Evolutionary conservation across 2,888 invertebrate species (phyloP).

Genomic region (Oligia fasciuncula): DNA sequence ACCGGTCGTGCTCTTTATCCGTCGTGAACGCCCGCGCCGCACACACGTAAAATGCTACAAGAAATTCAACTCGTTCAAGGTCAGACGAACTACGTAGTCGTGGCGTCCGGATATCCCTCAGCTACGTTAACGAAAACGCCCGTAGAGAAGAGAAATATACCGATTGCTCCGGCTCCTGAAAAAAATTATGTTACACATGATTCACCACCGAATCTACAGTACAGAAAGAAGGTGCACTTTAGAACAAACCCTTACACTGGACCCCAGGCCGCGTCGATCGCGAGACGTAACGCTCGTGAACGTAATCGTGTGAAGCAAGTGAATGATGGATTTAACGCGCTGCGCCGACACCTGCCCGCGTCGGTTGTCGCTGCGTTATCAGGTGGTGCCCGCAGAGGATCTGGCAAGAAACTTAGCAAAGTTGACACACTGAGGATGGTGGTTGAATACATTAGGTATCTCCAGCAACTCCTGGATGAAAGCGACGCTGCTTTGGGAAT

Average conservation of each 20-base stretch:
- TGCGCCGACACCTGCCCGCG: constrained; percentile 96
- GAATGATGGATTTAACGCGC: constrained; percentile 97
- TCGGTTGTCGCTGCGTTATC: constrained; percentile 93
- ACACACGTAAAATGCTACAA: constrained; percentile 88
- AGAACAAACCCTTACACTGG: constrained; percentile 91
- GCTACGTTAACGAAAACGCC: constrained; percentile 86
- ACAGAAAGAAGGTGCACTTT: constrained; percentile 94
- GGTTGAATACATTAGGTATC: constrained; percentile 96
- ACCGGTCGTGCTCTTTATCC: constrained; percentile 78
- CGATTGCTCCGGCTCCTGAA: constrained; percentile 91
- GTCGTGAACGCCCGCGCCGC: constrained; percentile 76
- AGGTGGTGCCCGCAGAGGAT: constrained; percentile 92
- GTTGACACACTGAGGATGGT: constrained; percentile 97
- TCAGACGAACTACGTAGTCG: constrained; percentile 91
- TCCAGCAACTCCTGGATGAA: constrained; percentile 94
- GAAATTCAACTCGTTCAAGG: constrained; percentile 89
- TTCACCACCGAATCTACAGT: constrained; percentile 90
- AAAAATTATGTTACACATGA: constrained; percentile 89
- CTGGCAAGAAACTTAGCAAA: constrained; percentile 96
- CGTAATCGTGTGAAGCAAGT: constrained; percentile 98
- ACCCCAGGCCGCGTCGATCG: constrained; percentile 96
- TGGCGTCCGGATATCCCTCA: constrained; percentile 88
- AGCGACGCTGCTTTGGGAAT: constrained; percentile 91
- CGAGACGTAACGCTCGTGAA: constrained; percentile 97
- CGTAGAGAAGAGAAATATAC: constrained; percentile 88